Evolutionary conservation across 2,797 vertebrate genomes (phyloP), one percentile per base, ranked within the genome.

Genomic region (Hapalemur alaotrensis): DNA sequence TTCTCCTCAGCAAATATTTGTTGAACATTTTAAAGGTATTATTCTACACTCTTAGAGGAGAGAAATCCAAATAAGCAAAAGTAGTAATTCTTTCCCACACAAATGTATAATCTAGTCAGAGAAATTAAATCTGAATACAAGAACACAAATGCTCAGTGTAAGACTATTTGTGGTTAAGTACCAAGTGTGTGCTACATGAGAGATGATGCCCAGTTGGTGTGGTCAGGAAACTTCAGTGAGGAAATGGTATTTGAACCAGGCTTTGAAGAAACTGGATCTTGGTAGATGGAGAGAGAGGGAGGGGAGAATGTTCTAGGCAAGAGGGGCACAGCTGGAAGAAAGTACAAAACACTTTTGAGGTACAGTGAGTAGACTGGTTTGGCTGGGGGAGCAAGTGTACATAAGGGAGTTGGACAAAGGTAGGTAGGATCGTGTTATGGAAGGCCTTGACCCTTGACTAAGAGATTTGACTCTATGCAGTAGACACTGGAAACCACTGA

Each of bases 1-100:
- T 96, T 94, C 17, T 96, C 69, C 14, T 92, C 61, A 94, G 35
- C 48, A 96, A 83, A 70, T 96, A 85, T 89, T 95, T 87, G 91
- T 91, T 96, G 93, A 89, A 72, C 22, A 87, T 94, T 94, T 80
- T 91, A 61, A 88, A 96, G 63, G 20, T 61, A 86, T 87, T 93
- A 9, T 82, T 96, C 38, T 92, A 94, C 41, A 52, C 52, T 96
- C 28, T 87, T 95, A 92, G 30, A 92, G 41, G 41, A 91, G 41
- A 70, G 50, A 91, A 48, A 54, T 57, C 30, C 52, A 86, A 88
- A 96, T 78, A 93, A 90, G 43, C 70, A 50, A 78, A 93, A 82
- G 25, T 30, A 46, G 35, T 91, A 18, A 35, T 91, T 93, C 41
- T 96, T 96, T 89, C 32, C 38, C 18, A 73, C 10, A 9, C 7